Percentiles rank a stretch among this genome's conserved stretches.
Evolutionary conservation across 2,113 vertebrate species (phyloP).

Genomic region (Charina bottae): DNA sequence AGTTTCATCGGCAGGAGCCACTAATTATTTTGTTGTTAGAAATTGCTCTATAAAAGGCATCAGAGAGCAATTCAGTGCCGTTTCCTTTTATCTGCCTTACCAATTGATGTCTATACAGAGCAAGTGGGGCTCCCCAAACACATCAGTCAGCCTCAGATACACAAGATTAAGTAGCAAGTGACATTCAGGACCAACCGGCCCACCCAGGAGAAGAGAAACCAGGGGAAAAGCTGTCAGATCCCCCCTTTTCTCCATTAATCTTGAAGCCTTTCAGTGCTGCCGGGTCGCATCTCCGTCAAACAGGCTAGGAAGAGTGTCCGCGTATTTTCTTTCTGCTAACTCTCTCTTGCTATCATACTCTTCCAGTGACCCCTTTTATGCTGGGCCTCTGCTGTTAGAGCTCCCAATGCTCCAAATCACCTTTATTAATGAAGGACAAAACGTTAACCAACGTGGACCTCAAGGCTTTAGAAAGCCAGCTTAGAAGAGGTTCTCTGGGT

Average conservation of each 20-base stretch:
- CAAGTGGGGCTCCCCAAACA: conserved; percentile 80
- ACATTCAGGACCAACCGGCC: conserved; percentile 98
- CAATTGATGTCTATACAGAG: conserved; percentile 85
- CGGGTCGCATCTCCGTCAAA: conserved; percentile 97
- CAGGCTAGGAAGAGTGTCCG: conserved; percentile 75
- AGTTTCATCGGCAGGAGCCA: conserved; percentile 65
- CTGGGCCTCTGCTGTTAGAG: conserved; percentile 45
- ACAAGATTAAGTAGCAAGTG: conserved; percentile 99
- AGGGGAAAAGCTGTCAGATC: conserved; percentile 96
- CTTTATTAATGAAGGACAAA: conserved; percentile 18
- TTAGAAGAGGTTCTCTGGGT: not conserved
- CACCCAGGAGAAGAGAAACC: conserved; percentile 94
- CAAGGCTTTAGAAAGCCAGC: not conserved
- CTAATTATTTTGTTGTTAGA: conserved; percentile 79
- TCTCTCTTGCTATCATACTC: conserved; percentile 69
- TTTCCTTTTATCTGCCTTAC: conserved; percentile 81
- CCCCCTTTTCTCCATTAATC: conserved; percentile 95
- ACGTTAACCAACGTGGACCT: accelerated
- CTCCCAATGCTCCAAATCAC: conserved; percentile 7
- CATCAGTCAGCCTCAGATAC: conserved; percentile 93
- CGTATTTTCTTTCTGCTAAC: conserved; percentile 68
- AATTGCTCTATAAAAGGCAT: conserved; percentile 78
- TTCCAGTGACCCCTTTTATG: conserved; percentile 79
- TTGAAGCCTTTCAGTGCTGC: conserved; percentile 94
- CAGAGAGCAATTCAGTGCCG: conserved; percentile 77